These are phyloP conservation scores for Deroplatys truncata DNA, from an alignment of 2,888 invertebrate species.

Conservation along the genomic window DNA sequence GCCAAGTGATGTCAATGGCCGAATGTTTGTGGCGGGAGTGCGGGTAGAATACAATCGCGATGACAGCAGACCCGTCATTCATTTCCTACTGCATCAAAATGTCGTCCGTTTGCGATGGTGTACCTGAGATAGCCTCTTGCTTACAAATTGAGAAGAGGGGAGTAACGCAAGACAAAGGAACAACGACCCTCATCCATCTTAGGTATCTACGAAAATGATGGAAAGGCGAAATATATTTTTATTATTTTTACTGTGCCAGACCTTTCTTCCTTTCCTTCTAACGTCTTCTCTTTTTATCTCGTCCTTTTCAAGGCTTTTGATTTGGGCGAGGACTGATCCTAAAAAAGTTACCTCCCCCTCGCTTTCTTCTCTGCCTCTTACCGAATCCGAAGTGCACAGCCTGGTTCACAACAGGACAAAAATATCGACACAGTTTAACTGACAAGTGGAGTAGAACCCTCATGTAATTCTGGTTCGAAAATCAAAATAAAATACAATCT, in stretches of 20 bases:
- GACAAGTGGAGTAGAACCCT: no score
- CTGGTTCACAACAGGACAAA: not conserved
- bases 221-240: constrained; percentile 11
- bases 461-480: no score
- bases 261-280: not conserved
- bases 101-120: not conserved
- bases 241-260: not conserved
- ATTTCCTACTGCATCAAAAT: not conserved
- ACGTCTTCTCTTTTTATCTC: constrained; percentile 12
- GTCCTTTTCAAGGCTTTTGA: constrained; percentile 12
- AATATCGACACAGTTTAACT: no score
- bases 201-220: constrained; percentile 12
- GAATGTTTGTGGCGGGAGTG: not conserved
- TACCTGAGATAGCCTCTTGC: not conserved
- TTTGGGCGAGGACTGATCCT: constrained; percentile 10
- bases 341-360: constrained; percentile 7
- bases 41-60: not conserved
- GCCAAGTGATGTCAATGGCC: not conserved
- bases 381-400: not conserved
- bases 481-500: no score
- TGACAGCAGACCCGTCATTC: not conserved
- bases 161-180: constrained; percentile 4
- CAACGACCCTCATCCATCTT: not conserved
- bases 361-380: not conserved
- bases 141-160: not conserved